Percentiles rank a stretch among this genome's conserved stretches.
These are phyloP conservation scores for Anthoscopus minutus DNA, from an alignment of 2,113 vertebrate species.

Conservation along the genomic window DNA sequence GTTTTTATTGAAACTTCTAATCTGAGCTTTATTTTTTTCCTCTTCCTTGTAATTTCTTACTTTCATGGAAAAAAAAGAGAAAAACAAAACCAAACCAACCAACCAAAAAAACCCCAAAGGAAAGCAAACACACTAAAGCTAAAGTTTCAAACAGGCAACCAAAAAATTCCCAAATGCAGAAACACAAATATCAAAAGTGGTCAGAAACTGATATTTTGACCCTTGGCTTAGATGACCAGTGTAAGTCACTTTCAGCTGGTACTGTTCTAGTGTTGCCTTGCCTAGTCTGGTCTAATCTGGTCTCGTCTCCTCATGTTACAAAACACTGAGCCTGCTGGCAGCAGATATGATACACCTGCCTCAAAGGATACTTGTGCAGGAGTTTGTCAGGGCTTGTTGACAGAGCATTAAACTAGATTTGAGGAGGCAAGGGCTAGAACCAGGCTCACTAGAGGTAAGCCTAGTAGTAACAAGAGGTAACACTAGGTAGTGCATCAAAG, in stretches of 20 bases:
- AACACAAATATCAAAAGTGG: not conserved
- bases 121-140: not conserved
- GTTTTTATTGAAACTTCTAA: not conserved
- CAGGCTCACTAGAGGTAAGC: not conserved
- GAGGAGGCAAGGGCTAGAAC: not conserved
- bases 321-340: not conserved
- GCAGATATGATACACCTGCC: not conserved
- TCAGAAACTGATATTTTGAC: not conserved
- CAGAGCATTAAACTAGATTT: not conserved
- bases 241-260: not conserved
- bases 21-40: not conserved
- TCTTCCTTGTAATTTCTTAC: not conserved
- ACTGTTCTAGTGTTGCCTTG: not conserved
- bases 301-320: not conserved
- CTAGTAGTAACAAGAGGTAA: not conserved
- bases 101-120: too few relatives aligned
- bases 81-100: not conserved
- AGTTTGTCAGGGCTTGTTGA: not conserved
- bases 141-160: not conserved
- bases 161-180: rapidly evolving
- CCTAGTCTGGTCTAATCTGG: too few relatives aligned
- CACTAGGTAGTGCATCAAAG: too few relatives aligned
- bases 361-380: not conserved
- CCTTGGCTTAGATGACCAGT: not conserved
- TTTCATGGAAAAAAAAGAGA: not conserved